These are phyloP conservation scores for Mormoops blainvillei DNA, from an alignment of 2,113 vertebrate species.

Conservation along the genomic window DNA sequence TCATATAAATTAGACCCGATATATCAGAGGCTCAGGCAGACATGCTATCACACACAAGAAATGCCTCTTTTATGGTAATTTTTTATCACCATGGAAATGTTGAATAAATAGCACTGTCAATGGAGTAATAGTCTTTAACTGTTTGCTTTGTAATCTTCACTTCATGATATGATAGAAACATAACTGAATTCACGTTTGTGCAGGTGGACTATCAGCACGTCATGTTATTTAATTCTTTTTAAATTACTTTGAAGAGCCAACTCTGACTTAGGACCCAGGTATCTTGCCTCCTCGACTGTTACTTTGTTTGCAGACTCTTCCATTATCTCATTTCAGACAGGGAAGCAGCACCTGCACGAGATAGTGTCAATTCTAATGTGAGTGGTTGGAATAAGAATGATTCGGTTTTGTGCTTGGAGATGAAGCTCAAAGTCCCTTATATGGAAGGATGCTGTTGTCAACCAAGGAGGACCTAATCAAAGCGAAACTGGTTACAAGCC, in stretches of 20 bases:
- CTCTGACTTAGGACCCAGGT: neutral
- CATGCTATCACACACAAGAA: neutral
- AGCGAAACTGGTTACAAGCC: neutral
- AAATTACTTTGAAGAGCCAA: neutral
- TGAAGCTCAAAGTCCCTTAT: neutral
- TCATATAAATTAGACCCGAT: neutral
- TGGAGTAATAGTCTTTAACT: neutral
- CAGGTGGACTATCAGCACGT: neutral
- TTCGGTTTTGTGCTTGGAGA: neutral
- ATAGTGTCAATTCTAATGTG: neutral
- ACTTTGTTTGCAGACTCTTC: neutral
- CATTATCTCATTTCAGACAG: slow-evolving; percentile 1
- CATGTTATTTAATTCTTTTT: neutral
- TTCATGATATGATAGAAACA: neutral
- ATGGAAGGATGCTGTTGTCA: neutral
- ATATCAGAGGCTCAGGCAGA: neutral
- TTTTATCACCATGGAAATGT: neutral
- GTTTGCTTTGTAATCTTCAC: neutral
- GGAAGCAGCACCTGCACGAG: neutral
- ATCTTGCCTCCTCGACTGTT: neutral
- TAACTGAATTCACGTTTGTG: slow-evolving; percentile 7
- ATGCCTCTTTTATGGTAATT: neutral
- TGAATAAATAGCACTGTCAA: neutral
- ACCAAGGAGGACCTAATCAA: neutral
- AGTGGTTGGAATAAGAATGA: neutral